Evolutionary conservation across 2,113 vertebrate genomes (phyloP).

Genomic region (Thalassarche chlororhynchos): DNA sequence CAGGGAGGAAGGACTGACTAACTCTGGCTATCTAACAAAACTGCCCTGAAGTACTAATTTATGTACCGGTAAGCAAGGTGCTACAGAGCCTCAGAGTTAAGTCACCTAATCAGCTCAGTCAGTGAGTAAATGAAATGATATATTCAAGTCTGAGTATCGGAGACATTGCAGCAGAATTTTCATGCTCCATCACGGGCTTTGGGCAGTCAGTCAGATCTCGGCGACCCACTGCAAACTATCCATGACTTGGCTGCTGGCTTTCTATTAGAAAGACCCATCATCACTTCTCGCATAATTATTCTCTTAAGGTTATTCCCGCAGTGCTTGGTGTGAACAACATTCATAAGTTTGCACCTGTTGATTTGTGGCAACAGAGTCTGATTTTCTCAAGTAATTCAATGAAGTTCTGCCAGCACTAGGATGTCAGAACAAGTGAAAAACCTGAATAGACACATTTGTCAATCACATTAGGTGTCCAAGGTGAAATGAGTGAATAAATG

Average conservation of each 20-base stretch:
- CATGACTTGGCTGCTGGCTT: neutral
- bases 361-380: conserved; percentile 31
- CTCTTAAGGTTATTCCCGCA: neutral
- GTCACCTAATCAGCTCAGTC: neutral
- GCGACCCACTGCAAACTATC: neutral
- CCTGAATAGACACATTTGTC: conserved; percentile 36
- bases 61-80: neutral
- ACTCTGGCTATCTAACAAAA: neutral
- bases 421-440: conserved; percentile 55
- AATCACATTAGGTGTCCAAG: conserved; percentile 37
- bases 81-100: neutral
- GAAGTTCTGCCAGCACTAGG: conserved; percentile 14
- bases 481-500: conserved; percentile 44
- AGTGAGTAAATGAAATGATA: neutral
- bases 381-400: conserved; percentile 35
- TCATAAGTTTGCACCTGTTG: conserved; percentile 55
- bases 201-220: neutral
- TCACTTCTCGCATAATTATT: conserved; percentile 1
- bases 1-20: neutral
- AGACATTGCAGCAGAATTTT: neutral
- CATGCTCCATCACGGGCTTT: neutral
- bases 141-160: neutral
- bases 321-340: neutral
- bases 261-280: neutral
- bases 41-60: neutral